Base-by-base conservation (phyloP, 2,888 invertebrate species). In the Pammene aurita region DNA sequence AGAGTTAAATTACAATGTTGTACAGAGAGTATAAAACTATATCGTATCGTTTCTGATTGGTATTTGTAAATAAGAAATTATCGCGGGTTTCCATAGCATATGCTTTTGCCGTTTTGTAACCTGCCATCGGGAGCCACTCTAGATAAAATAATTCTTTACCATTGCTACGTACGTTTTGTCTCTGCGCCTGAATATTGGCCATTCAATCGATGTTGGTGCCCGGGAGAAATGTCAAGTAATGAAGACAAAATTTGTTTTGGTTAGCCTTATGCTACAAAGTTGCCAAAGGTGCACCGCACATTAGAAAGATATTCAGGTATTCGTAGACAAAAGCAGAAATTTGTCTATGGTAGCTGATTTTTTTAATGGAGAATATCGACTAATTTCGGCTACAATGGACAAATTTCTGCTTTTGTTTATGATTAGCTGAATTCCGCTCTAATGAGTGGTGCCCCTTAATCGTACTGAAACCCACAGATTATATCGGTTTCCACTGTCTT, bases 11-110 rank as follows among this genome's bases (percentile, higher is more conserved):
- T 82, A 80, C 76, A 73, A 77, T 74, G 80, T 66, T 90, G 90
- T 90, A 90, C 89, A 90, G 90, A 90, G 87, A 90, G 86, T 88
- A 65, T 63, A 71, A 26, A 63, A 54, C 42, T 65, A 66, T 61
- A 63, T 58, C 44, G 58, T 63, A 64, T 66, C 62, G 66, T 66
- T 70, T 70, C 69, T 14, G 38, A 56, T 52, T 84, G 86, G 84
- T 85, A 84, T 82, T 84, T 87, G 87, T 81, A 84, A 83, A 83
- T 76, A 85, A 80, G 56, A 75, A 71, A 80, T 82, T 81, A 76
- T 82, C 80, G 74, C 76, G 73, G 76, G 79, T 74, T 26, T 72
- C 75, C 18, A 26, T 60, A 61, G 55, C 55, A 14, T 64, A 41
- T 35, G 62, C 56, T 63, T 67, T 41, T 14, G 55, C 55, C 67